Evolutionary conservation across 2,888 invertebrate genomes (phyloP).

Genomic region (Tipula lateralis): DNA sequence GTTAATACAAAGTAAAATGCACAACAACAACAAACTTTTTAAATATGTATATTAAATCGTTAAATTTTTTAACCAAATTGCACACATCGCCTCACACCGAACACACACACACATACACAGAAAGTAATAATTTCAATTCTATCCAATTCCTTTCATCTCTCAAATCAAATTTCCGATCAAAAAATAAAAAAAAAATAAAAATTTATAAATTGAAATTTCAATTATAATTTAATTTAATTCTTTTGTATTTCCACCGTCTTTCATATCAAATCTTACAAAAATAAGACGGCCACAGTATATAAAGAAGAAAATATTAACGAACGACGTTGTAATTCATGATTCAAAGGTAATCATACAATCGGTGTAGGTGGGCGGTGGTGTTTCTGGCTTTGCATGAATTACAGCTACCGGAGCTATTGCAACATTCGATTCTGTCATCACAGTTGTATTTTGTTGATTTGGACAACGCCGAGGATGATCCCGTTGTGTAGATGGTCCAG

Average conservation of each 20-base stretch:
- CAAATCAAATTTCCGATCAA: conserved; percentile 28
- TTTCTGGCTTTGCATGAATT: not conserved
- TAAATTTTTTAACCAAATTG: not conserved
- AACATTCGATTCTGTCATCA: not conserved
- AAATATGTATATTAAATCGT: not conserved
- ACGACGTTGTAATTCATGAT: not conserved
- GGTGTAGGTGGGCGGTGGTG: conserved; percentile 27
- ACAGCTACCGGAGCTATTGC: not conserved
- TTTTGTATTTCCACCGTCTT: conserved; percentile 19
- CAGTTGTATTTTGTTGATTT: not conserved
- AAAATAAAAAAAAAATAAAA: not conserved
- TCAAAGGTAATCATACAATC: not conserved
- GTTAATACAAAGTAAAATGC: not conserved
- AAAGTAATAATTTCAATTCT: not conserved
- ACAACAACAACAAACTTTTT: not conserved
- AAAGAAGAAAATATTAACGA: not conserved
- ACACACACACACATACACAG: not conserved
- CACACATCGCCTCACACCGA: not conserved
- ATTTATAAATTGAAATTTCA: conserved; percentile 12
- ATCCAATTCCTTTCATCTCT: not conserved
- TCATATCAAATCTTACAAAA: not conserved
- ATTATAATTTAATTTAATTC: conserved; percentile 24
- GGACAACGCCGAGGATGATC: not conserved
- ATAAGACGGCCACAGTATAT: not conserved
- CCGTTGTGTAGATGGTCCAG: not conserved